phyloP scores from a whole-genome alignment of 2,797 vertebrate genomes.

The Sebastes dallii region DNA sequence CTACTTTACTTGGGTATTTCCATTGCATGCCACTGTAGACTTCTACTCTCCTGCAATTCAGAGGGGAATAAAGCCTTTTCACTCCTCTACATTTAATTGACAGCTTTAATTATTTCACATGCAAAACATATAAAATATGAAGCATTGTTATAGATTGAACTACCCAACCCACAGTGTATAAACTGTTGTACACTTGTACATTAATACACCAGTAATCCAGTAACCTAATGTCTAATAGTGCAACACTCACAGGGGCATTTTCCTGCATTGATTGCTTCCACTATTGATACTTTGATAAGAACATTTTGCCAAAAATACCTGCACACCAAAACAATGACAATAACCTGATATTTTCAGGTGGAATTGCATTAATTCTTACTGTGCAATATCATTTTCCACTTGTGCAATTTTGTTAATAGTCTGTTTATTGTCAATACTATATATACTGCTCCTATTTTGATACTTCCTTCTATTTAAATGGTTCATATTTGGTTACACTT shows the following conservation, averaged over 20 bases:
- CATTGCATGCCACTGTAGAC: not conserved
- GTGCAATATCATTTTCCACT: too few species aligned
- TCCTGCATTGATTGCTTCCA: not conserved
- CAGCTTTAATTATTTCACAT: too few species aligned
- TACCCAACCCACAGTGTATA: not conserved
- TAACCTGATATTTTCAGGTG: too few species aligned
- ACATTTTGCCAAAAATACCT: not conserved
- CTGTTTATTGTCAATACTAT: rapidly evolving
- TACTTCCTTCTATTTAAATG: too few species aligned
- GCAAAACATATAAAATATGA: not conserved
- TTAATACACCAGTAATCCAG: not conserved
- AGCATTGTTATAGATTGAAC: not conserved
- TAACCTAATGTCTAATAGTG: not conserved
- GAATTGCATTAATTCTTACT: too few species aligned
- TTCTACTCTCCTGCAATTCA: not conserved
- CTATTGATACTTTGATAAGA: not conserved
- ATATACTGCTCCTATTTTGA: too few species aligned
- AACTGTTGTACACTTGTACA: not conserved
- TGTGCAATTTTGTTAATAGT: too few species aligned
- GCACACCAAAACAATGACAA: too few species aligned
- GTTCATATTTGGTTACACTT: too few species aligned
- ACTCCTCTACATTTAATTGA: too few species aligned
- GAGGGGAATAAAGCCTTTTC: too few species aligned
- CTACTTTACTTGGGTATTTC: not conserved
- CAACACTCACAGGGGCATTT: not conserved